phyloP scores from a whole-genome alignment of 2,113 vertebrate genomes.

The Muntiacus reevesi region DNA sequence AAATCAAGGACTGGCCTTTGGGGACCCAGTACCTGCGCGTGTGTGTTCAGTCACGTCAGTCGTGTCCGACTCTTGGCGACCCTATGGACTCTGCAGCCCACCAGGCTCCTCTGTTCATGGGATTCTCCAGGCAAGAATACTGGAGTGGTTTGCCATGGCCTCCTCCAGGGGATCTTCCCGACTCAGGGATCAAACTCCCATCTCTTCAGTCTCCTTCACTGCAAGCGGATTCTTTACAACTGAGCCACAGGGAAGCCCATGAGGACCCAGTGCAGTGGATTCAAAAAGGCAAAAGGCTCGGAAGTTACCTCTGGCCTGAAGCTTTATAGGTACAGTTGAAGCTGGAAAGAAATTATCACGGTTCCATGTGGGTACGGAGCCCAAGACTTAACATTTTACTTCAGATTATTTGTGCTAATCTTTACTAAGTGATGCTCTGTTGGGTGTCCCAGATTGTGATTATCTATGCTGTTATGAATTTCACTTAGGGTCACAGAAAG shows the following conservation, averaged over 20 bases:
- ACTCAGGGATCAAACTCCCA: neutral
- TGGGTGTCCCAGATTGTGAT: neutral
- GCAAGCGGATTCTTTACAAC: neutral
- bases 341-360: neutral
- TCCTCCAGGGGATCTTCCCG: neutral
- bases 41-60: neutral
- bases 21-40: rapidly evolving
- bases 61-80: neutral
- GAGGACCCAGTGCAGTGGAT: neutral
- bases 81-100: neutral
- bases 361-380: neutral
- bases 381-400: neutral
- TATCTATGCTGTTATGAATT: neutral
- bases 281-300: neutral
- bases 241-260: neutral
- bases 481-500: neutral
- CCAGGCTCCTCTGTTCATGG: neutral
- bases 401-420: neutral
- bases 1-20: neutral
- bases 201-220: neutral
- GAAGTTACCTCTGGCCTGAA: neutral
- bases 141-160: neutral
- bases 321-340: neutral
- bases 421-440: neutral
- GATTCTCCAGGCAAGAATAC: neutral